phyloP scores from a whole-genome alignment of 2,888 invertebrate species.

The Andrena trimmerana region DNA sequence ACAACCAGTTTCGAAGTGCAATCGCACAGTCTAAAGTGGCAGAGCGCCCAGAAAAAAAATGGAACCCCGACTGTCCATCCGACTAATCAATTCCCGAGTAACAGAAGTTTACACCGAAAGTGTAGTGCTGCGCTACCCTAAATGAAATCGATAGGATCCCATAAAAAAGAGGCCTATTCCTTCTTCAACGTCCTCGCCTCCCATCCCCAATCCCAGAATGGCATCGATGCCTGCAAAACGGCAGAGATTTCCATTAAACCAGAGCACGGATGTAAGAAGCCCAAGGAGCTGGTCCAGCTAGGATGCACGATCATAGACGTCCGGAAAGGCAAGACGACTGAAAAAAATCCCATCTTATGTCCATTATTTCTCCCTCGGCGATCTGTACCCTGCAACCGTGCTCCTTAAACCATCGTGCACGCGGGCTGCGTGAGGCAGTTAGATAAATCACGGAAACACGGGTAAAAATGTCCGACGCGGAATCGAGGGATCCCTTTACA shows the following conservation, averaged over 20 bases:
- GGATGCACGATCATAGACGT: not conserved
- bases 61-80: too few species aligned
- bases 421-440: constrained; percentile 8
- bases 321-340: constrained; percentile 8
- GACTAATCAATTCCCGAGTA: too few species aligned
- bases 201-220: not conserved
- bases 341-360: constrained; percentile 5
- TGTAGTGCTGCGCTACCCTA: too few species aligned
- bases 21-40: too few species aligned
- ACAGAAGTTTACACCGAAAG: too few species aligned
- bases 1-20: not conserved
- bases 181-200: not conserved
- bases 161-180: not conserved
- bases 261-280: not conserved
- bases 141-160: not conserved
- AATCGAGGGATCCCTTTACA: constrained; percentile 31
- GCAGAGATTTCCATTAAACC: constrained; percentile 17
- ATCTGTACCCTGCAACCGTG: not conserved
- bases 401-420: constrained; percentile 21
- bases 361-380: constrained; percentile 10
- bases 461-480: constrained; percentile 43
- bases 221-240: not conserved
- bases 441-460: constrained; percentile 41
- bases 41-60: too few species aligned
- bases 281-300: not conserved